Conservation (phyloP, 2,797 vertebrate genomes). For the Brachyrhaphis roseni region DNA sequence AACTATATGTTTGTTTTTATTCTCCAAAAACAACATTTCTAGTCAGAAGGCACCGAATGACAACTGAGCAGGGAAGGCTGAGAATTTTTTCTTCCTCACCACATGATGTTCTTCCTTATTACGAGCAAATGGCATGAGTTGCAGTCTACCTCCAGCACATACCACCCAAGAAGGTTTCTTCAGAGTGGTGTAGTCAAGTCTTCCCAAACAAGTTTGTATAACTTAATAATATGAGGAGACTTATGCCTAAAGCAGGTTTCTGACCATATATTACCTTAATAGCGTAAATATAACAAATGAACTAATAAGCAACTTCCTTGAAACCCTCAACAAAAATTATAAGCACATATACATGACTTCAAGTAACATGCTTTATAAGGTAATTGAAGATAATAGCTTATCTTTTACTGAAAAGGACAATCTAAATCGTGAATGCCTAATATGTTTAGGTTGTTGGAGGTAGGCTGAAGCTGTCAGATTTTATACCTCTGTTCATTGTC, state of each 20-base stretch:
- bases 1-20: neutral
- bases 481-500: neutral
- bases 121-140: neutral
- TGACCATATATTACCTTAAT: neutral
- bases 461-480: neutral
- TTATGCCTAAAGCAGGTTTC: neutral
- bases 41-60: neutral
- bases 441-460: neutral
- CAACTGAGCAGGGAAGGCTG: neutral
- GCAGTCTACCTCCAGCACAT: neutral
- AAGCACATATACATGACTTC: neutral
- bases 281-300: neutral
- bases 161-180: neutral
- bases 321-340: neutral
- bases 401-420: neutral
- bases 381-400: neutral
- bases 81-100: neutral
- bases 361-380: neutral
- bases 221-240: neutral
- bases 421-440: neutral
- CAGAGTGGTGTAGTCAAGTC: neutral
- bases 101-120: neutral
- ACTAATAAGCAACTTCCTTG: neutral
- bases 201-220: neutral
- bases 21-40: neutral